Evolutionary conservation across 2,113 vertebrate genomes (phyloP).

Genomic region (Raja brachyura): DNA sequence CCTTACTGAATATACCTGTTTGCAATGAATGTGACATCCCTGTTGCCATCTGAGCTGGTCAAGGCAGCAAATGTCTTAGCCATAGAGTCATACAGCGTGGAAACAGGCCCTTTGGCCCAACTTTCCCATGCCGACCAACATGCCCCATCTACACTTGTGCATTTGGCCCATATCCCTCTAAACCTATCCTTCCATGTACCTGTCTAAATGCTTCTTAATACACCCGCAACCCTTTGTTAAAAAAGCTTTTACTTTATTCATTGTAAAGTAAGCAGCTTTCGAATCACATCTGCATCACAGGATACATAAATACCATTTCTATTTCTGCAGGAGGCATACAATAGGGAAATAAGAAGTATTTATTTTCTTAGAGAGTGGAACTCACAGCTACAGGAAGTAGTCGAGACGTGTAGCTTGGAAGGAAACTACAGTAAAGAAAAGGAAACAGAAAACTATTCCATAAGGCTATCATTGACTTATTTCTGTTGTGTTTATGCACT

Average conservation of each 20-base stretch:
- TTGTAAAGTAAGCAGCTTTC: neutral
- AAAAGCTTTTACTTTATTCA: too few relatives aligned
- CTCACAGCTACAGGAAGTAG: neutral
- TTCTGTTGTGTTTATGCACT: too few relatives aligned
- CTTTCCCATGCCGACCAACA: too few relatives aligned
- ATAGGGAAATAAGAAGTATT: neutral
- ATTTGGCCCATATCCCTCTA: too few relatives aligned
- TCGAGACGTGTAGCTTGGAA: neutral
- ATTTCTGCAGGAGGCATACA: neutral
- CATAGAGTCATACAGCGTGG: too few relatives aligned
- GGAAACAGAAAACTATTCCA: neutral
- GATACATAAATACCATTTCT: neutral
- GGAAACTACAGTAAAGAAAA: neutral
- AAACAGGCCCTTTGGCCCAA: too few relatives aligned
- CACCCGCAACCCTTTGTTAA: too few relatives aligned
- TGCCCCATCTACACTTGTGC: too few relatives aligned
- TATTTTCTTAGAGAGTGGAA: neutral
- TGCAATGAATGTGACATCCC: neutral
- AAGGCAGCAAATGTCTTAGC: too few relatives aligned
- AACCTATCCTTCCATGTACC: too few relatives aligned
- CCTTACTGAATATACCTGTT: neutral
- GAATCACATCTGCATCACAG: neutral
- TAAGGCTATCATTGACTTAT: neutral
- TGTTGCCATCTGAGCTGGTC: neutral
- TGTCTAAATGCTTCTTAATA: too few relatives aligned